Conservation (phyloP, 2,113 vertebrate species). For the Heterotilapia buettikoferi region DNA sequence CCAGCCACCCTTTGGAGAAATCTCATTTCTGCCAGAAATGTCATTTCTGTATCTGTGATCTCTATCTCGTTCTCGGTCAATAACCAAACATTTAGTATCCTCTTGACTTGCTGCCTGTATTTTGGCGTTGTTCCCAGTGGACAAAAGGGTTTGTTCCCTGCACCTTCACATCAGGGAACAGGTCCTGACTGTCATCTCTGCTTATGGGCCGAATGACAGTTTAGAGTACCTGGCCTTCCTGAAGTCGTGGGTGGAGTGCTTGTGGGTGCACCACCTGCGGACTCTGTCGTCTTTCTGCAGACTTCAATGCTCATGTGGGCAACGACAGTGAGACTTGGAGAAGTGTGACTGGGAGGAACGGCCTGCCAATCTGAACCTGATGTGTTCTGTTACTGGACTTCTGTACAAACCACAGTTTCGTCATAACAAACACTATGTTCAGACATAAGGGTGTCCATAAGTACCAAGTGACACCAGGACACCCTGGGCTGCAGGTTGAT, state of each 20-base stretch:
- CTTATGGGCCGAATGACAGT: background rate
- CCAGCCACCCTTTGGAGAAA: background rate
- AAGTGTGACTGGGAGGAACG: background rate
- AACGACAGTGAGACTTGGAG: background rate
- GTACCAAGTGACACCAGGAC: background rate
- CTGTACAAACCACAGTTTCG: background rate
- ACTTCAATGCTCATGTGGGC: background rate
- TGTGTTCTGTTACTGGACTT: background rate
- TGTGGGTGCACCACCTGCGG: background rate
- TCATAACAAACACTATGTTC: background rate
- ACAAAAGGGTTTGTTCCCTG: background rate
- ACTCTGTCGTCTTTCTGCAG: background rate
- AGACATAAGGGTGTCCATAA: background rate
- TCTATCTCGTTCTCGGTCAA: background rate
- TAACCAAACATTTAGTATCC: background rate
- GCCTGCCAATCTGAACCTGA: accelerated
- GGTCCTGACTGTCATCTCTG: background rate
- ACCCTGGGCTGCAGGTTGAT: background rate
- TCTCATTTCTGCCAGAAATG: accelerated
- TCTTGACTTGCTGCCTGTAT: background rate
- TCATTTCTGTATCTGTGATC: background rate
- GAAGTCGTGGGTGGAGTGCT: background rate
- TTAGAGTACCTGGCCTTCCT: background rate
- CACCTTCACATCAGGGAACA: accelerated
- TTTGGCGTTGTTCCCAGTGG: background rate